Conservation (phyloP, 2,888 invertebrate genomes). For the Dynastes grantii region DNA sequence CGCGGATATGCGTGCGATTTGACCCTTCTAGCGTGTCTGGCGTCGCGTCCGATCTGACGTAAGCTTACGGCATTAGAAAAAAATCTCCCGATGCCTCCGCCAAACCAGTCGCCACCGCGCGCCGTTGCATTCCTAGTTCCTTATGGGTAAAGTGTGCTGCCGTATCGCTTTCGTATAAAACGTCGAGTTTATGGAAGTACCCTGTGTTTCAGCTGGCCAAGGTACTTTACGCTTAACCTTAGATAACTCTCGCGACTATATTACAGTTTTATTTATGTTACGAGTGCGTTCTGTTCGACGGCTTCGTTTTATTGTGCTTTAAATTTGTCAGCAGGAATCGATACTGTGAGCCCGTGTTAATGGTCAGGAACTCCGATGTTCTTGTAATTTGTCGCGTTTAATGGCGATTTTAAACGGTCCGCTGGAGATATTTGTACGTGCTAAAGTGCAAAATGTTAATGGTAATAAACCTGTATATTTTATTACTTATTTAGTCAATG, state of each 20-base stretch:
- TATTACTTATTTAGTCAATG: too few species aligned
- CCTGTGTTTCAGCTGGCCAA: not conserved
- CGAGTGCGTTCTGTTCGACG: not conserved
- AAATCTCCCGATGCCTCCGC: not conserved
- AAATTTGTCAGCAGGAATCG: constrained; percentile 13
- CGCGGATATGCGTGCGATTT: not conserved
- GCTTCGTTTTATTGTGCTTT: constrained; percentile 5
- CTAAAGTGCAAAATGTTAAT: too few species aligned
- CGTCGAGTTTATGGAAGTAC: not conserved
- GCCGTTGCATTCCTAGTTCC: not conserved
- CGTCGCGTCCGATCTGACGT: too few species aligned
- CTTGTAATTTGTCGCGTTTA: constrained; percentile 1
- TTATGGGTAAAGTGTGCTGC: not conserved
- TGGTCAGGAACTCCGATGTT: not conserved
- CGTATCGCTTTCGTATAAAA: not conserved
- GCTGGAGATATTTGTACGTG: not conserved
- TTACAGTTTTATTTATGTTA: constrained; percentile 17
- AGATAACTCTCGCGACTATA: not conserved
- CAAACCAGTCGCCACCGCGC: not conserved
- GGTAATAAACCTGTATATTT: too few species aligned
- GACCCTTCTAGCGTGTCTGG: not conserved
- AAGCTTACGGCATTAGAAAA: not conserved
- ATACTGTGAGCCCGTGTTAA: not conserved
- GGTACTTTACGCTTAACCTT: too few species aligned
- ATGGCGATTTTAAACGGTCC: not conserved